Evolutionary conservation across 2,113 vertebrate species (phyloP).

Genomic region (Lophochroa leadbeateri): DNA sequence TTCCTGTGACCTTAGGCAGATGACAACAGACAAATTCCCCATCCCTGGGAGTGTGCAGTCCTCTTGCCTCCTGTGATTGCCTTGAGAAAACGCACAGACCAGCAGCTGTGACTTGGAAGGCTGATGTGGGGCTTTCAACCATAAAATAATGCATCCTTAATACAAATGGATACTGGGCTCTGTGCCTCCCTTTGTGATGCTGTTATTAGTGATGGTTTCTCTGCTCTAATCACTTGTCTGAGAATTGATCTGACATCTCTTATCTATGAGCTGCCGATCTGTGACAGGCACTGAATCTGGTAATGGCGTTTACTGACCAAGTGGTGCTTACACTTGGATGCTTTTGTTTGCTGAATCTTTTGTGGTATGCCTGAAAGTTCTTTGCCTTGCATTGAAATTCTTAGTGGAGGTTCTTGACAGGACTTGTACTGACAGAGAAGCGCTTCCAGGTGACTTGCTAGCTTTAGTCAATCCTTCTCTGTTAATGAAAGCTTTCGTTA

Average conservation of each 20-base stretch:
- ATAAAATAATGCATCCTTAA: not conserved
- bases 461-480: not conserved
- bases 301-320: not conserved
- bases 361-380: not conserved
- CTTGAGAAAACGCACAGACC: not conserved
- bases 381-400: not conserved
- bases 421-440: not conserved
- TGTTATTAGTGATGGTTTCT: not conserved
- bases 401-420: not conserved
- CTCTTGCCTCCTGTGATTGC: not conserved
- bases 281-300: not conserved
- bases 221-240: not conserved
- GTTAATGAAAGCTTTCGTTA: not conserved
- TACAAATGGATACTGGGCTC: not conserved
- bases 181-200: not conserved
- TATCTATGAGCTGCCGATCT: not conserved
- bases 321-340: not conserved
- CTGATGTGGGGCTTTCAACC: not conserved
- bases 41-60: not conserved
- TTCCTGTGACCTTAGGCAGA: not conserved
- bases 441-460: not conserved
- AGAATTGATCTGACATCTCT: slow-evolving; percentile 16
- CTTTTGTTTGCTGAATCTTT: not conserved
- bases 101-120: not conserved
- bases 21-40: not conserved